These are phyloP conservation scores for Temnothorax ravouxi DNA, from an alignment of 2,888 invertebrate genomes.

Conservation along the genomic window DNA sequence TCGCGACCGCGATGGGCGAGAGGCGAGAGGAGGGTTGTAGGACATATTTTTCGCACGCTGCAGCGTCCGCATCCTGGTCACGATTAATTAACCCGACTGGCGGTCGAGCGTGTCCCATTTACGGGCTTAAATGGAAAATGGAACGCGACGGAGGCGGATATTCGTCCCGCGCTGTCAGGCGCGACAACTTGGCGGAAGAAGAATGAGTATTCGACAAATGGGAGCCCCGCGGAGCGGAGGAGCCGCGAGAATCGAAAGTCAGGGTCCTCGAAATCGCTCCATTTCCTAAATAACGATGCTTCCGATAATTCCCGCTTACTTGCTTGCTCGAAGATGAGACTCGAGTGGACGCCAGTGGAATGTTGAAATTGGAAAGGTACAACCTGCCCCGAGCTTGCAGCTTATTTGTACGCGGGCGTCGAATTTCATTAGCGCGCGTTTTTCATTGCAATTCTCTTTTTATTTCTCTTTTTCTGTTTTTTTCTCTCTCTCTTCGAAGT, in stretches of 20 bases:
- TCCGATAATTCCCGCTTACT: background rate
- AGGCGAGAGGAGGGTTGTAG: background rate
- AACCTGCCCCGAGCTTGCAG: background rate
- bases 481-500: background rate
- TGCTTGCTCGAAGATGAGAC: background rate
- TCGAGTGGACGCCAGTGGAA: background rate
- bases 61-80: conserved; percentile 61
- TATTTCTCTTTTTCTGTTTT: background rate
- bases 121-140: conserved; percentile 69
- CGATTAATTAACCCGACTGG: conserved; percentile 71
- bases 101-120: conserved; percentile 69
- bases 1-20: background rate
- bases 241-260: conserved; percentile 11
- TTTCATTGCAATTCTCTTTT: background rate
- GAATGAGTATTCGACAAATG: conserved; percentile 31
- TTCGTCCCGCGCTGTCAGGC: conserved; percentile 36
- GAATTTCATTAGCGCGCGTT: background rate
- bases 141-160: conserved; percentile 61
- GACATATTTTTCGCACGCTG: conserved; percentile 61
- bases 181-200: conserved; percentile 27
- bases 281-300: background rate
- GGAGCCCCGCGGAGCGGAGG: background rate
- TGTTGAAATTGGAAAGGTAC: conserved; percentile 11
- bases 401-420: background rate
- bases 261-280: background rate